Evolutionary conservation across 2,888 invertebrate genomes (phyloP).

Genomic region (Archips xylosteana): DNA sequence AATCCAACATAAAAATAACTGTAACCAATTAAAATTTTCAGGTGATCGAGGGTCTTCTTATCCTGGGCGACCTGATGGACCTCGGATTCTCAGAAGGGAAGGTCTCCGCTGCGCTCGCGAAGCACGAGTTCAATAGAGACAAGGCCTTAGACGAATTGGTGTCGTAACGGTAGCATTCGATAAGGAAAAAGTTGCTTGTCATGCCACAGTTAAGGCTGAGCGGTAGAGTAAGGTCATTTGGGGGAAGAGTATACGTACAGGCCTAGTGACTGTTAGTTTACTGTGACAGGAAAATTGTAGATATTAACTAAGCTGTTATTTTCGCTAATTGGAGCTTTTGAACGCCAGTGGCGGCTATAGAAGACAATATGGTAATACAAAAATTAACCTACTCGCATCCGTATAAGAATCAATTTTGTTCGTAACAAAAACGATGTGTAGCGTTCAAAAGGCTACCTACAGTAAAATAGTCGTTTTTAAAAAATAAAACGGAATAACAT

Average conservation of each 20-base stretch:
- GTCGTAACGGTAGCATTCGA: conserved; percentile 78
- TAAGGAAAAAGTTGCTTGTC: conserved; percentile 24
- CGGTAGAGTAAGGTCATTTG: conserved; percentile 5
- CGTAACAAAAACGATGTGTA: too few relatives aligned
- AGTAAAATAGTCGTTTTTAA: too few relatives aligned
- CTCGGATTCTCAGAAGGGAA: conserved; percentile 93
- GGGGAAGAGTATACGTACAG: not conserved
- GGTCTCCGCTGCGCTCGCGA: conserved; percentile 90
- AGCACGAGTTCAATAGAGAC: conserved; percentile 93
- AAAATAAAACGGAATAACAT: too few relatives aligned
- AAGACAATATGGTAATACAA: too few relatives aligned
- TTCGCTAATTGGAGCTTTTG: not conserved
- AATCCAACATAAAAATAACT: conserved; percentile 9
- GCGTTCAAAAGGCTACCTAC: too few relatives aligned
- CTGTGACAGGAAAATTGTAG: not conserved
- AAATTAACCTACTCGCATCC: too few relatives aligned
- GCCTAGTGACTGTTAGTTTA: not conserved
- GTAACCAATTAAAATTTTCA: conserved; percentile 64
- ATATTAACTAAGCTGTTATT: not conserved
- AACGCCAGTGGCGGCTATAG: not conserved
- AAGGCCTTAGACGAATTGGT: conserved; percentile 94
- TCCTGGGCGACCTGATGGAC: conserved; percentile 91
- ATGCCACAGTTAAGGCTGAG: not conserved
- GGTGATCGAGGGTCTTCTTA: conserved; percentile 93
- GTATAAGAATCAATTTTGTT: too few relatives aligned